phyloP scores from a whole-genome alignment of 2,797 vertebrate genomes.

The Brachyalestes nurse region DNA sequence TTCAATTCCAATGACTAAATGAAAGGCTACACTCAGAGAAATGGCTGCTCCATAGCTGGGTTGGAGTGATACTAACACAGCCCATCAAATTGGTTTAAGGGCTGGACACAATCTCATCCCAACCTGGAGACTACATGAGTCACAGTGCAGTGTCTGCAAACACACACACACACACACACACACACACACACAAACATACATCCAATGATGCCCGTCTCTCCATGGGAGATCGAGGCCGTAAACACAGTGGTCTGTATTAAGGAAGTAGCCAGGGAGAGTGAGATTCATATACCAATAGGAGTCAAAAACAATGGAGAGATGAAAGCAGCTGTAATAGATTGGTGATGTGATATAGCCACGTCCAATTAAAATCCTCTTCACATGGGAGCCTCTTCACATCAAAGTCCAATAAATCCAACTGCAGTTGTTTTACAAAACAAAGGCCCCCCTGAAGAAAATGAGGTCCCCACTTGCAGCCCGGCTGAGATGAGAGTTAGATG shows the following conservation, averaged over 20 bases:
- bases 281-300: constrained; percentile 31
- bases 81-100: constrained; percentile 39
- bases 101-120: constrained; percentile 50
- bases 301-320: constrained; percentile 18
- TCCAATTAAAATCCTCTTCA: constrained; percentile 32
- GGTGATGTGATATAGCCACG: constrained; percentile 7
- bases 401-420: constrained; percentile 34
- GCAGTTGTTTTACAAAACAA: constrained; percentile 52
- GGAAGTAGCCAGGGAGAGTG: constrained; percentile 63
- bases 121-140: constrained; percentile 66
- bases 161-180: constrained; percentile 47
- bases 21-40: constrained; percentile 73
- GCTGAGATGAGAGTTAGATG: constrained; percentile 70
- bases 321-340: not conserved
- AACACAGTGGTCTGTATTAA: constrained; percentile 67
- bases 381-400: constrained; percentile 37
- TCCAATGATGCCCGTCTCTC: constrained; percentile 77
- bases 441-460: constrained; percentile 42
- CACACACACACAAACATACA: constrained; percentile 63
- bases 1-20: constrained; percentile 64
- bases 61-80: constrained; percentile 30
- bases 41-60: constrained; percentile 59
- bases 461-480: constrained; percentile 29
- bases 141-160: constrained; percentile 79
- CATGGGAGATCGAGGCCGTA: constrained; percentile 78